Base-by-base conservation (phyloP, 1,140 invertebrate genomes). In the Proales similis region DNA sequence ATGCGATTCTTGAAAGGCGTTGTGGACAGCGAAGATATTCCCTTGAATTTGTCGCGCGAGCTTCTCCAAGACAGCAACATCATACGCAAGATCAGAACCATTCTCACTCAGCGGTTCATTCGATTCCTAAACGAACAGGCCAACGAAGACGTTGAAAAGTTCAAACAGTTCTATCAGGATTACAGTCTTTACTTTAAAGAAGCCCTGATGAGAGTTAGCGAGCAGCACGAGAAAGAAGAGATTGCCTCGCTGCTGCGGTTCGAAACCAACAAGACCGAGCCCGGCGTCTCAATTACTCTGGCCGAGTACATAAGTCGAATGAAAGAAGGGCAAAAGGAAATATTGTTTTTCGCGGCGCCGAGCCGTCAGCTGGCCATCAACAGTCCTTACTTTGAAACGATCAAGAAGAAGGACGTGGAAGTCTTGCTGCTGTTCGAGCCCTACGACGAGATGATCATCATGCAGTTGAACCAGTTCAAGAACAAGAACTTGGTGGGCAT, bases 21-120 rank as follows among this genome's bases (percentile, higher is more conserved):
- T 22, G 88, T 96, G 6, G 92, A 96, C 78, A 93, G 88, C 4
- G 92, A 96, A 80, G 92, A 97, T 71, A 95, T 97, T 79, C 93
- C 92, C 7, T 78, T 97, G 17, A 96, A 97, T 82, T 79, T 97
- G 38, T 94, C 90, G 70, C 79, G 93, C 71, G 93, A 97, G 76
- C 78, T 97, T 36, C 77, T 97, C 12, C 93, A 97, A 77, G 92
- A 95, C 69, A 90, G 87, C 72, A 80, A 82, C 22, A 79, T 96
- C 1, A 93, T 97, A 63, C 81, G 82, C 32, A 63, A 45, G 53
- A 24, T 63, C 19, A 80, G 85, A 22, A 83, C 81, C 57, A 88
- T 94, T 27, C 75, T 97, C 11, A 90, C 89, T 0, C 85, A 84
- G 63, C 80, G 86, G 66, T 79, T 94, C 39, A 71, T 96, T 0